A percentile compares a stretch with the other conserved stretches of the same genome.
phyloP scores from a whole-genome alignment of 2,797 vertebrate genomes.

The Sternotherus odoratus region DNA sequence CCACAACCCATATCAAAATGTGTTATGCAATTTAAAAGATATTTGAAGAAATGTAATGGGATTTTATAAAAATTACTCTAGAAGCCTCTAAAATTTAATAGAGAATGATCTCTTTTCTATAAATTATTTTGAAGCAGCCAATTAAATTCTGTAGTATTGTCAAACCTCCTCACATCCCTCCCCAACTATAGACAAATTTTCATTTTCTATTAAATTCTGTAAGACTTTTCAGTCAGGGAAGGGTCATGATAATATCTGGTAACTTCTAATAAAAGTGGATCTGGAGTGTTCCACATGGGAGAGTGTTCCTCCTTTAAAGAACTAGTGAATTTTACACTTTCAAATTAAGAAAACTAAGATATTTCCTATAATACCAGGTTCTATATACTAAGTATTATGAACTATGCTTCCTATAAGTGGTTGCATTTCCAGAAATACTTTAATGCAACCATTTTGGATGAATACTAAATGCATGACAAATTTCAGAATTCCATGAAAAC shows the following conservation, averaged over 20 bases:
- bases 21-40: neutral
- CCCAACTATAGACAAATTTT: neutral
- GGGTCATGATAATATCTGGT: neutral
- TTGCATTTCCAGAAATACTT: neutral
- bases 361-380: neutral
- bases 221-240: neutral
- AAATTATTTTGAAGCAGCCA: conserved; percentile 34
- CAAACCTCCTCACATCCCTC: neutral
- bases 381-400: neutral
- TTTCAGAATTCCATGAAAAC: neutral
- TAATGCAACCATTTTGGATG: rapidly evolving
- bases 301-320: neutral
- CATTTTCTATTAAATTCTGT: neutral
- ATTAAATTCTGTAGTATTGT: neutral
- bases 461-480: neutral
- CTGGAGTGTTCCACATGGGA: neutral
- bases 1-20: neutral
- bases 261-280: conserved; percentile 18
- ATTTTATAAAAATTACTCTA: neutral
- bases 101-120: conserved; percentile 31
- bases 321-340: conserved; percentile 43
- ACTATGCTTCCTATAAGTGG: neutral
- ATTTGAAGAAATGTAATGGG: neutral
- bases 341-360: conserved; percentile 28
- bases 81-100: conserved; percentile 50